Evolutionary conservation across 2,113 vertebrate genomes (phyloP).

Genomic region (Castor canadensis): DNA sequence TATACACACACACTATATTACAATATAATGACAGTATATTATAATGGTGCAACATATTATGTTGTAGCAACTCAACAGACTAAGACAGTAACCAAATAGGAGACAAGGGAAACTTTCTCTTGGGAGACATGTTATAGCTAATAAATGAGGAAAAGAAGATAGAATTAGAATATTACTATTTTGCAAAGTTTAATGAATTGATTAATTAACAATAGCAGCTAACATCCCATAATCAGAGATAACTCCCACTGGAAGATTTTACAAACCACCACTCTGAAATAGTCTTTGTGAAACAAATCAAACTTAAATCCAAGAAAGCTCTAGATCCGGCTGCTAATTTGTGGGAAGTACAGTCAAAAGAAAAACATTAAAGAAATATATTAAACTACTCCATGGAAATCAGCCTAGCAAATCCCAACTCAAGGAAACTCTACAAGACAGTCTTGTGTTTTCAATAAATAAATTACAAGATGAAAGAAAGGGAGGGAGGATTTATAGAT

Average conservation of each 20-base stretch:
- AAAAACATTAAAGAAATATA: not conserved
- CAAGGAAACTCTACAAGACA: not conserved
- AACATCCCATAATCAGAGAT: not conserved
- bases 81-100: not conserved
- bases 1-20: no score
- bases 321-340: not conserved
- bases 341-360: not conserved
- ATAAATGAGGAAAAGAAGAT: not conserved
- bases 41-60: no score
- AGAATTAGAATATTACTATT: not conserved
- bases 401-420: not conserved
- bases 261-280: not conserved
- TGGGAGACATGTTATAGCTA: not conserved
- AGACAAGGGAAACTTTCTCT: not conserved
- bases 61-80: not conserved
- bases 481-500: not conserved
- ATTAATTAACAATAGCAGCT: not conserved
- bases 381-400: not conserved
- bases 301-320: not conserved
- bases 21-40: no score
- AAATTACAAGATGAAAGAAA: not conserved
- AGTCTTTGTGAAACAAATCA: not conserved
- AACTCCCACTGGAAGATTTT: not conserved
- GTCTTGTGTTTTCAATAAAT: not conserved
- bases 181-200: not conserved